A percentile compares a stretch with the other conserved stretches of the same genome.
phyloP scores from a whole-genome alignment of 2,797 vertebrate species.

The Hypotaenidia okinawae region DNA sequence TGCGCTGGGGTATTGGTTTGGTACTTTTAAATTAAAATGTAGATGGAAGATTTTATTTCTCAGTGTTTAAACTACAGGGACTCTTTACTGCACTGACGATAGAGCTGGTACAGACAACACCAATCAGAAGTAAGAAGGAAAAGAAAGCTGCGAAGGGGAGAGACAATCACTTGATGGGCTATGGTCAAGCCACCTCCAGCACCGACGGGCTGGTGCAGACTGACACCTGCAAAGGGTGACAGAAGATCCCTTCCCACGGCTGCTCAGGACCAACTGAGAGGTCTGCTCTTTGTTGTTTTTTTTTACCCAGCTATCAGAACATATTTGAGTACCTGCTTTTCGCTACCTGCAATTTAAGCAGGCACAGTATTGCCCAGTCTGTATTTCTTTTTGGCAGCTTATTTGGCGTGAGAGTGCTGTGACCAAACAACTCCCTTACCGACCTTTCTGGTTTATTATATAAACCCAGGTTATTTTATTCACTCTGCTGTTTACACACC shows the following conservation, averaged over 20 bases:
- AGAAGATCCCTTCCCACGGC: fast-evolving
- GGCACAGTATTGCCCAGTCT: fast-evolving
- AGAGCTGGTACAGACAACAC: neutral
- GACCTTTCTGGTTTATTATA: neutral
- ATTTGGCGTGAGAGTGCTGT: neutral
- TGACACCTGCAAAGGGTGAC: neutral
- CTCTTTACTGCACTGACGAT: neutral
- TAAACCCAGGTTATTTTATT: neutral
- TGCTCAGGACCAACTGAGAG: fast-evolving
- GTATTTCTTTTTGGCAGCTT: neutral
- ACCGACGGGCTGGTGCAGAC: neutral
- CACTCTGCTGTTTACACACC: neutral
- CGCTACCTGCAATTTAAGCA: fast-evolving
- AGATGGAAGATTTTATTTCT: neutral
- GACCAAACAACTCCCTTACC: neutral
- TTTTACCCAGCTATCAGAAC: neutral
- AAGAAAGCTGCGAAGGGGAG: neutral
- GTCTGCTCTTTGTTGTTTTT: neutral
- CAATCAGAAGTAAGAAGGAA: neutral
- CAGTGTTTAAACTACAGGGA: neutral
- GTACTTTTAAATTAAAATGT: neutral
- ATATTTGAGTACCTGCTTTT: neutral
- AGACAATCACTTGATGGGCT: too few relatives aligned
- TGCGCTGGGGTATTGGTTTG: neutral
- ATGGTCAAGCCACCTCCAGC: neutral